Evolutionary conservation across 1,140 invertebrate species (phyloP).

Genomic region (Lanistes nyassanus): DNA sequence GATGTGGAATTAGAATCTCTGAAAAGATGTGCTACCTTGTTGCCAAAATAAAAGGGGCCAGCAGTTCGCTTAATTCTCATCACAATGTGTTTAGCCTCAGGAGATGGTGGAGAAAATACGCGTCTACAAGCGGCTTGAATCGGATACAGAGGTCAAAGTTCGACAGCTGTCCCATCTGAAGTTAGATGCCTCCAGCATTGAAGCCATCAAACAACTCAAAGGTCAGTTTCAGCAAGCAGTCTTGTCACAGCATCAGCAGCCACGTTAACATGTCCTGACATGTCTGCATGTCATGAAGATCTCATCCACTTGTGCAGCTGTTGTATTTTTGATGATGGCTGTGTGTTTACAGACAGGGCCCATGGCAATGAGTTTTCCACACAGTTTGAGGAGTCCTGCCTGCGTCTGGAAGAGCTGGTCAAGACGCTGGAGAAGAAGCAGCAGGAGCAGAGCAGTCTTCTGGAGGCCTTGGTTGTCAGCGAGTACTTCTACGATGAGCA

Average conservation of each 20-base stretch:
- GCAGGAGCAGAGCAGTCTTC: conserved; percentile 79
- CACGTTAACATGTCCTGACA: too few relatives aligned
- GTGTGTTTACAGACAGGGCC: conserved; percentile 74
- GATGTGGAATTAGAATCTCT: too few relatives aligned
- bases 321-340: neutral
- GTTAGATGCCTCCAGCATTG: conserved; percentile 74
- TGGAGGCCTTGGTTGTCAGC: conserved; percentile 81
- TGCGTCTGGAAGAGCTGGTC: conserved; percentile 83
- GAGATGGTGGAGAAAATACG: conserved; percentile 76
- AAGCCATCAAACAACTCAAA: conserved; percentile 75
- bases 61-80: too few relatives aligned
- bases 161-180: conserved; percentile 72
- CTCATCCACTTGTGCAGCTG: neutral
- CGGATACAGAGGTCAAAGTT: conserved; percentile 74
- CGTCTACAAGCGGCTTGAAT: conserved; percentile 74
- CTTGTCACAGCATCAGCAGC: neutral
- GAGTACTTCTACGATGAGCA: conserved; percentile 90
- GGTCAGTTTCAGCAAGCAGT: conserved; percentile 65
- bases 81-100: conserved; percentile 53
- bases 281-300: too few relatives aligned
- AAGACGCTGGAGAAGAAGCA: conserved; percentile 83
- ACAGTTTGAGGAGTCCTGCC: conserved; percentile 84
- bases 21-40: too few relatives aligned
- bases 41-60: too few relatives aligned
- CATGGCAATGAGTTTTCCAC: conserved; percentile 87